Conservation (phyloP, 2,888 invertebrate species). For the Timema podura region DNA sequence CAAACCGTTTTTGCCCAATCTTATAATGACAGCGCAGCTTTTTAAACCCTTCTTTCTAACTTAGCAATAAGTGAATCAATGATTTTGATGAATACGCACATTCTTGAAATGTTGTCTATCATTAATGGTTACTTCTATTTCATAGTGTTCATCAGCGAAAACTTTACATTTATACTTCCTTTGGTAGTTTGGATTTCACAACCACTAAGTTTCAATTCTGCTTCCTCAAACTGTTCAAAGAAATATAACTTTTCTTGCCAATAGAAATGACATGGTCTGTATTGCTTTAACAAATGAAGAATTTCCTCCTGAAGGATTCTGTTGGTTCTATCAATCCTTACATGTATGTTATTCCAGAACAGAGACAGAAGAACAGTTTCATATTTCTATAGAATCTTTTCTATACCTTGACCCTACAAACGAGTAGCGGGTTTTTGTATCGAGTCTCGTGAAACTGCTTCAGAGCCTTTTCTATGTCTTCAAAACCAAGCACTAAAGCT, state of each 20-base stretch:
- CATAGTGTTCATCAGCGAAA: neutral
- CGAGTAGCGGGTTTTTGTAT: neutral
- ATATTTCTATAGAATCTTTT: neutral
- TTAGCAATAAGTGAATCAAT: neutral
- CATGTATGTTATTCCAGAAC: neutral
- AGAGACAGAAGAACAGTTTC: neutral
- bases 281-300: neutral
- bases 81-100: neutral
- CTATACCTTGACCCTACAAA: neutral
- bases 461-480: neutral
- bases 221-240: neutral
- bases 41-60: neutral
- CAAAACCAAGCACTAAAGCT: conserved; percentile 2
- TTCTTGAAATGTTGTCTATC: neutral
- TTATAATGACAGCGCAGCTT: no score
- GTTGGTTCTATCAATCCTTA: neutral
- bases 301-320: neutral
- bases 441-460: neutral
- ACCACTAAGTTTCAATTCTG: conserved; percentile 6
- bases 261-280: neutral
- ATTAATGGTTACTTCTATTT: neutral
- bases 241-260: neutral
- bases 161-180: neutral
- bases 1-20: no score
- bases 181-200: neutral